Evolutionary conservation across 2,113 vertebrate genomes (phyloP).

Genomic region (Reinhardtius hippoglossoides): DNA sequence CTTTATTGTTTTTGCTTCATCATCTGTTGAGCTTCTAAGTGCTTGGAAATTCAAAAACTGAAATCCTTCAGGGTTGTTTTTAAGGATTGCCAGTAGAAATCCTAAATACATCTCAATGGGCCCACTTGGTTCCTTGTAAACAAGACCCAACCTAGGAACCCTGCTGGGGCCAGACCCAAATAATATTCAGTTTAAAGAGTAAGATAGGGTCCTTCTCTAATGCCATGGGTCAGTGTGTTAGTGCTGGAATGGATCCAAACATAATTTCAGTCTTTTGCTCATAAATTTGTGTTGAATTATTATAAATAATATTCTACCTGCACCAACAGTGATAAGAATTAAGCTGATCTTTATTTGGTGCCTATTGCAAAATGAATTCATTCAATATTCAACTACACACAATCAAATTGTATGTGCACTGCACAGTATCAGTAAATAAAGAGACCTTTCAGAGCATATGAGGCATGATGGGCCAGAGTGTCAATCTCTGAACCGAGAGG

Average conservation of each 20-base stretch:
- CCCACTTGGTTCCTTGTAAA: not conserved
- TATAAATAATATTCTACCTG: not conserved
- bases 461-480: not conserved
- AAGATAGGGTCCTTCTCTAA: not conserved
- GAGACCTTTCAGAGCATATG: too few species aligned
- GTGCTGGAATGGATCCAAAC: not conserved
- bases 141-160: not conserved
- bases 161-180: not conserved
- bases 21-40: too few species aligned
- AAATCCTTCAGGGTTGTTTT: not conserved
- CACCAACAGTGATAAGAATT: too few species aligned
- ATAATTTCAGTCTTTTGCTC: not conserved
- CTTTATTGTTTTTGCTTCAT: too few species aligned
- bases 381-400: too few species aligned
- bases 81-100: not conserved
- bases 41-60: not conserved
- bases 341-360: too few species aligned
- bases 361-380: too few species aligned
- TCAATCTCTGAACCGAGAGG: conserved; percentile 8
- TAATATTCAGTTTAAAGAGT: not conserved
- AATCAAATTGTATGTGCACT: too few species aligned
- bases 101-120: not conserved
- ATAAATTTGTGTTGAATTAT: not conserved
- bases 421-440: too few species aligned
- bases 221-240: not conserved